These are phyloP conservation scores for Vireo griseus DNA, from an alignment of 2,797 vertebrate genomes.

Conservation along the genomic window DNA sequence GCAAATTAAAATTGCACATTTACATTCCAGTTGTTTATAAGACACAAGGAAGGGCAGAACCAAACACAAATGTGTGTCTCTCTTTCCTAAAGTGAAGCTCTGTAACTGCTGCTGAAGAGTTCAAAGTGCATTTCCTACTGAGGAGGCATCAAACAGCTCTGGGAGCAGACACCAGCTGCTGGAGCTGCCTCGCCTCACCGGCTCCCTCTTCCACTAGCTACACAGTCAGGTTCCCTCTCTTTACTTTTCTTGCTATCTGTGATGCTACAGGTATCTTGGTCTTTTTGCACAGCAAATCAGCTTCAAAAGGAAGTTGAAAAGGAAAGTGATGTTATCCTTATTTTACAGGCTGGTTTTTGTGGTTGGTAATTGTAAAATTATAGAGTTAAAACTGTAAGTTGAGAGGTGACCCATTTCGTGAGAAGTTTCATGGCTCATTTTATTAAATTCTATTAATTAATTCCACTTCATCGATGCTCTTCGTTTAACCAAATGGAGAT, in stretches of 20 bases:
- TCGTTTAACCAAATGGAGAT: background rate
- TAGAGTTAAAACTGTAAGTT: background rate
- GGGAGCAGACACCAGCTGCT: background rate
- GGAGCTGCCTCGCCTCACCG: background rate
- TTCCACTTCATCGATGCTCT: background rate
- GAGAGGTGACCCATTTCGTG: background rate
- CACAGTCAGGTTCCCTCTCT: background rate
- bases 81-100: background rate
- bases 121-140: background rate
- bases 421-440: background rate
- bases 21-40: background rate
- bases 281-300: background rate
- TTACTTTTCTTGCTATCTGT: background rate
- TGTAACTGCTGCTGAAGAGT: background rate
- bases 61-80: background rate
- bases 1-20: background rate
- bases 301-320: background rate
- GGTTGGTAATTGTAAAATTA: background rate
- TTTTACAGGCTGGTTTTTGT: background rate
- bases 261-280: background rate
- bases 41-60: background rate
- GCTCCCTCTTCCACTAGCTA: background rate
- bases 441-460: background rate
- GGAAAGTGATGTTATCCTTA: background rate
- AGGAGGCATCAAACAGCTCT: background rate